Evolutionary conservation across 2,797 vertebrate species (phyloP).

Genomic region (Erithacus rubecula): DNA sequence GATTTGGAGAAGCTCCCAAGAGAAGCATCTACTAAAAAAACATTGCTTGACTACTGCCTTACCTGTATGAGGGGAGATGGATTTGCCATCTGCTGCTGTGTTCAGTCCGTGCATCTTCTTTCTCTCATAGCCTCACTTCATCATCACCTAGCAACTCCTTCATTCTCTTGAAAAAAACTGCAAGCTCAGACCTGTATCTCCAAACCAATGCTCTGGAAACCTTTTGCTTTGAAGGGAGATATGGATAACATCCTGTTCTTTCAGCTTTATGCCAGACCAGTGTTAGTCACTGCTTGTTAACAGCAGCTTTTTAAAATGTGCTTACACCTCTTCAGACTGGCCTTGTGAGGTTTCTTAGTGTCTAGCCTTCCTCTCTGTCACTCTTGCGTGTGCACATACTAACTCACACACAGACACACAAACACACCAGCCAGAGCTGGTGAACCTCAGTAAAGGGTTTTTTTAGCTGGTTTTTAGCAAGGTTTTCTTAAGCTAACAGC

Average conservation of each 20-base stretch:
- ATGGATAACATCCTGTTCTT: not conserved
- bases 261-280: not conserved
- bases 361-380: not conserved
- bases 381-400: accelerated
- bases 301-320: not conserved
- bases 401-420: too few relatives aligned
- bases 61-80: not conserved
- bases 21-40: not conserved
- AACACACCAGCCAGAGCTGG: not conserved
- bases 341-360: not conserved
- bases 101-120: not conserved
- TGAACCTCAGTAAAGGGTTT: not conserved
- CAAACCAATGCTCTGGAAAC: not conserved
- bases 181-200: not conserved
- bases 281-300: not conserved
- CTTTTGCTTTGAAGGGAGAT: not conserved
- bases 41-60: not conserved
- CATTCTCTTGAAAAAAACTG: not conserved
- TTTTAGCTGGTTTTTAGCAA: not conserved
- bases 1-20: not conserved
- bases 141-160: not conserved
- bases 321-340: not conserved
- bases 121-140: not conserved
- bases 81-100: not conserved
- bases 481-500: not conserved